A percentile compares a stretch with the other conserved stretches of the same genome.
phyloP scores from a whole-genome alignment of 2,888 invertebrate species.

The Clepsis dumicolana region DNA sequence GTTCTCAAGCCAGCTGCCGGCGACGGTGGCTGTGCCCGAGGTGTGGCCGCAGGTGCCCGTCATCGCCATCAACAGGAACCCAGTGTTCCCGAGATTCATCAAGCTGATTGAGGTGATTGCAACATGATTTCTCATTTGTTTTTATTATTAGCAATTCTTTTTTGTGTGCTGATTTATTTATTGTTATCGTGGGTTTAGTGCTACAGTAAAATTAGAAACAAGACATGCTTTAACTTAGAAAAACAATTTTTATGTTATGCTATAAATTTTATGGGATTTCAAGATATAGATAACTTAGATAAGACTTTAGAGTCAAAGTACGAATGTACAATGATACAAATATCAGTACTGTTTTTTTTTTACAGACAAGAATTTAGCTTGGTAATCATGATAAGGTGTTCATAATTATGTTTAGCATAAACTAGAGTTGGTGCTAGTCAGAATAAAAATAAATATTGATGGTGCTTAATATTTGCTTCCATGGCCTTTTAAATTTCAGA shows the following conservation, averaged over 20 bases:
- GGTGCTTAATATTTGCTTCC: too few species aligned
- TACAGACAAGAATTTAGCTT: too few species aligned
- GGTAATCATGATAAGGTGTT: too few species aligned
- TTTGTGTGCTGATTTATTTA: too few species aligned
- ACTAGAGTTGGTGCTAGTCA: too few species aligned
- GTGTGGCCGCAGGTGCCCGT: slow-evolving; percentile 98
- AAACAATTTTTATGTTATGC: background rate
- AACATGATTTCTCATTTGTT: slow-evolving; percentile 8
- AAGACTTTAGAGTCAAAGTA: background rate
- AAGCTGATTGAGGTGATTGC: slow-evolving; percentile 96
- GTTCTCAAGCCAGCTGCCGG: slow-evolving; percentile 89
- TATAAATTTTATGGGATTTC: background rate
- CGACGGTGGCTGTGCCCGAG: slow-evolving; percentile 97
- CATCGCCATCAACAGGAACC: slow-evolving; percentile 96
- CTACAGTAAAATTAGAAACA: background rate
- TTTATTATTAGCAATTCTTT: background rate
- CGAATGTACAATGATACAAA: background rate
- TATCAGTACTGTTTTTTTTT: background rate
- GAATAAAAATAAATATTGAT: too few species aligned
- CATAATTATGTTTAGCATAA: too few species aligned
- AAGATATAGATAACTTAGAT: slow-evolving; percentile 1
- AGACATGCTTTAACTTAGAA: background rate
- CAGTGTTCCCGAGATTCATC: slow-evolving; percentile 99
- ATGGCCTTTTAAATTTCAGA: slow-evolving; percentile 78
- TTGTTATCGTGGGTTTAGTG: too few species aligned